These are phyloP conservation scores for Neolamprologus tretocephalus DNA, from an alignment of 2,113 vertebrate genomes.

Conservation along the genomic window DNA sequence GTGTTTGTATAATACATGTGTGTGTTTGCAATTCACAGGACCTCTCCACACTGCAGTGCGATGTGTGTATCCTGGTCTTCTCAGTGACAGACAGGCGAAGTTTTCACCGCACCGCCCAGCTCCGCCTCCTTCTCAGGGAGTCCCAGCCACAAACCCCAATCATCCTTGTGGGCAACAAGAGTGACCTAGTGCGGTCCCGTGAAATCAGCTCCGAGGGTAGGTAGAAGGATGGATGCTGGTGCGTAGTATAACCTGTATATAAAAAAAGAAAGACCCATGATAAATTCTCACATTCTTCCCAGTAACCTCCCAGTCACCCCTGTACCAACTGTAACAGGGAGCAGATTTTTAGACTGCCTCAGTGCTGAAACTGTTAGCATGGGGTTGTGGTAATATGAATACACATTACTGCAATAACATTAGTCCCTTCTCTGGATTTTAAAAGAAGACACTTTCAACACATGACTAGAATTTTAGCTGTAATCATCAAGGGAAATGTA, in stretches of 20 bases:
- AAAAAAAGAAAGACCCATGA: background rate
- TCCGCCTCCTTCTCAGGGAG: conserved; percentile 75
- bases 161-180: conserved; percentile 79
- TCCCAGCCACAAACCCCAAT: conserved; percentile 69
- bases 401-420: background rate
- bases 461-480: background rate
- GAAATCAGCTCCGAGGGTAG: conserved; percentile 74
- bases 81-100: conserved; percentile 75
- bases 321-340: background rate
- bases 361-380: background rate
- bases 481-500: background rate
- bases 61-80: conserved; percentile 76
- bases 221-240: background rate
- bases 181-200: conserved; percentile 74
- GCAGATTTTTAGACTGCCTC: background rate
- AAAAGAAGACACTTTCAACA: background rate
- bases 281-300: background rate
- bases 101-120: conserved; percentile 73
- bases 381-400: background rate
- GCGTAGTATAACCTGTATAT: background rate
- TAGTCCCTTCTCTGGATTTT: background rate
- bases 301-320: background rate
- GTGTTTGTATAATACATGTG: background rate
- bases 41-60: conserved; percentile 69
- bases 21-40: conserved; percentile 55